Evolutionary conservation across 2,888 invertebrate species (phyloP), one percentile per base, ranked within the genome.

Genomic region (Ormyrus nitidulus): DNA sequence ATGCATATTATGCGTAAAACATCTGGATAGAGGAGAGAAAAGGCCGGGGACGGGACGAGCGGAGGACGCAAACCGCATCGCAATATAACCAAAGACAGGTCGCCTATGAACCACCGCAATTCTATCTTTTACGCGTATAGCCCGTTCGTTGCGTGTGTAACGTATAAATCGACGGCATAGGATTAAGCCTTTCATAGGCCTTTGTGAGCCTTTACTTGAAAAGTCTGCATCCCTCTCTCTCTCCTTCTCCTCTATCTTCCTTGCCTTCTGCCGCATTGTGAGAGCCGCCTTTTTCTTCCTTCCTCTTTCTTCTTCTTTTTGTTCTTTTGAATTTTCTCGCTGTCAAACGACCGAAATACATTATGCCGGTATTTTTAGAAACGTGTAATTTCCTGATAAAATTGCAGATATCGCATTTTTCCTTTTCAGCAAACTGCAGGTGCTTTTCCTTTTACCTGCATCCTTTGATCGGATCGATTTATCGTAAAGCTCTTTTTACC

Each of bases 71-170:
- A 86, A 87, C 86, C 85, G 85, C 87, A 85, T 86, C 81, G 85
- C 85, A 84, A 85, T 84, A 86, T 85, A 85, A 83, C 84, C 81
- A 82, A 85, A 85, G 85, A 84, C 85, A 81, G 83, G 75, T 83
- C 85, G 69, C 53, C 87, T 86, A 87, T 86, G 86, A 88, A 87
- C 87, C 86, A 86, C 86, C 85, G 85, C 87, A 87, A 86, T 88
- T 88, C 86, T 86, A 87, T 86, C 86, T 85, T 80, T 82, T 77
- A 81, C 82, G 83, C 83, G 84, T 82, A 83, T 85, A 81, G 77
- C 72, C 72, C 80, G 76, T 80, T 80, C 76, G 76, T 80, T 80
- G 72, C 76, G 76, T 72, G 76, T 72, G 65, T 71, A 72, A 76
- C 72, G 77, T 69, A 86, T 84, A 85, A 85, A 86, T 86, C 83